Evolutionary conservation across 2,113 vertebrate species (phyloP).

Genomic region (Myrmophylax atrothorax): DNA sequence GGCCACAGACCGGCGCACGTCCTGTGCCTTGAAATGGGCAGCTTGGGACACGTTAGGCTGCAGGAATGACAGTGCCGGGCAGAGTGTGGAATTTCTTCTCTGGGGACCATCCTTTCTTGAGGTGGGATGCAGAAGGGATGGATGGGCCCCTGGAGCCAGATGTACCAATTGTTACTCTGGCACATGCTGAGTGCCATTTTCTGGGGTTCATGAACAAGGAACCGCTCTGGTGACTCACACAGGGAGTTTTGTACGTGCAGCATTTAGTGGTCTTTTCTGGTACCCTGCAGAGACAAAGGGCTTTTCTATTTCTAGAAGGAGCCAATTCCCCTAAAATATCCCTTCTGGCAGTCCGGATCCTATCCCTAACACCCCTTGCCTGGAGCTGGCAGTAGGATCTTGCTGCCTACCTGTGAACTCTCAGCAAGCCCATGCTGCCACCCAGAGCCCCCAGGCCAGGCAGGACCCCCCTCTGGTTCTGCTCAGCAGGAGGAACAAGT

Average conservation of each 20-base stretch:
- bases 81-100: background rate
- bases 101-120: background rate
- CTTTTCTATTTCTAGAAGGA: background rate
- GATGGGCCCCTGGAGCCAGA: background rate
- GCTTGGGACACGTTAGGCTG: background rate
- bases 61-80: background rate
- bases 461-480: background rate
- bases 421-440: background rate
- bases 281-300: background rate
- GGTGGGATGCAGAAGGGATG: background rate
- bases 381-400: background rate
- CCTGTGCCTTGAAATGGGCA: background rate
- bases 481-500: background rate
- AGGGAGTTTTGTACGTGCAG: fast-evolving
- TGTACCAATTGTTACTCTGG: fast-evolving
- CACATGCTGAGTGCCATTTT: background rate
- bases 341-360: background rate
- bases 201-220: background rate
- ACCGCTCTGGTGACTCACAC: background rate
- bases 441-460: background rate
- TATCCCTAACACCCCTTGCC: background rate
- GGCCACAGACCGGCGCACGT: fast-evolving
- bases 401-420: background rate
- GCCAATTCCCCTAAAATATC: background rate
- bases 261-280: background rate